Evolutionary conservation across 2,113 vertebrate genomes (phyloP).

Genomic region (Varanus komodoensis): DNA sequence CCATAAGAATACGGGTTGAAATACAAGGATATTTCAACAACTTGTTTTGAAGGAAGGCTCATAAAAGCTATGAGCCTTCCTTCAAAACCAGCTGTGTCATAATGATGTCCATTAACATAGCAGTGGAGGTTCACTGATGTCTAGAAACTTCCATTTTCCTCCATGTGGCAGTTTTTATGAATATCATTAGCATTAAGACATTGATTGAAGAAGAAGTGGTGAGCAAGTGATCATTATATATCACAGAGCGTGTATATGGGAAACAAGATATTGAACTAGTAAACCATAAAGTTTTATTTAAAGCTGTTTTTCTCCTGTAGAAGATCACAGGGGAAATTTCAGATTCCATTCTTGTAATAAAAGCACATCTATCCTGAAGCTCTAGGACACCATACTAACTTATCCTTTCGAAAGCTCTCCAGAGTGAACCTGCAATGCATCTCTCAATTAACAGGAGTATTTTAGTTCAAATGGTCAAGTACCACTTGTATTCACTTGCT

Average conservation of each 20-base stretch:
- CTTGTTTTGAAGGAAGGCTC: neutral
- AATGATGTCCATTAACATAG: neutral
- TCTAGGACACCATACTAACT: neutral
- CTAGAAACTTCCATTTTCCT: neutral
- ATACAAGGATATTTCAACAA: neutral
- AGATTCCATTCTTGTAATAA: neutral
- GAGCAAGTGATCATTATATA: neutral
- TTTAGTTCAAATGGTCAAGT: neutral
- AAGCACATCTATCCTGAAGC: neutral
- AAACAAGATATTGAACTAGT: neutral
- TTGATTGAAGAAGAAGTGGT: conserved; percentile 8
- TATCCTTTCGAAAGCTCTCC: neutral
- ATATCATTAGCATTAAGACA: neutral
- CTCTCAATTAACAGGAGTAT: neutral
- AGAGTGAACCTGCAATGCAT: neutral
- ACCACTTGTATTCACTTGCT: neutral
- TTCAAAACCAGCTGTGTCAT: neutral
- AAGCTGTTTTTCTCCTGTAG: neutral
- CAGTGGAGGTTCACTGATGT: neutral
- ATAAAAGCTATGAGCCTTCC: too few relatives aligned
- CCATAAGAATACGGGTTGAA: neutral
- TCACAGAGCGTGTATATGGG: neutral
- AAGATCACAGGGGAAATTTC: neutral
- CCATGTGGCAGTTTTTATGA: conserved; percentile 2
- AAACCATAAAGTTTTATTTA: neutral